Percentiles rank a stretch among this genome's conserved stretches.
phyloP scores from a whole-genome alignment of 2,113 vertebrate species.

The Butastur rufipennis region DNA sequence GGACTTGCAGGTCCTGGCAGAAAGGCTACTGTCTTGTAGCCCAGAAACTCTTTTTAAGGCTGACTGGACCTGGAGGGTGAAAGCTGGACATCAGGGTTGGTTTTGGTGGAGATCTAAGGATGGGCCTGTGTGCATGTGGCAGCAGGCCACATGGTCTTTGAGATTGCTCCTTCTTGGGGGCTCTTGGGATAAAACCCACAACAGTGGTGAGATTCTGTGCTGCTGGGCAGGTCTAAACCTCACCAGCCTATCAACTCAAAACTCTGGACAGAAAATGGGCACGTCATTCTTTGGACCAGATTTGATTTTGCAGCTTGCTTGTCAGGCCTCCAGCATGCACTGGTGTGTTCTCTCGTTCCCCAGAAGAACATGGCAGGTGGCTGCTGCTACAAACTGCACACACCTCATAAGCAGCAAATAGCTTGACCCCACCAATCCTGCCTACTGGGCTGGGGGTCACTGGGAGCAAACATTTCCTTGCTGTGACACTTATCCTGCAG shows the following conservation, averaged over 20 bases:
- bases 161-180: neutral
- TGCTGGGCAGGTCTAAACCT: neutral
- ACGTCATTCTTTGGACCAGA: neutral
- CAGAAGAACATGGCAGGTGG: neutral
- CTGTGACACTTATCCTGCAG: neutral
- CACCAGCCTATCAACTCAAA: neutral
- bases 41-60: neutral
- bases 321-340: neutral
- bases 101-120: neutral
- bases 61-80: neutral
- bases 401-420: neutral
- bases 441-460: neutral
- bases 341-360: neutral
- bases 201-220: neutral
- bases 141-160: neutral
- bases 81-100: neutral
- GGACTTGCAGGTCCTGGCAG: neutral
- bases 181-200: neutral
- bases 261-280: neutral
- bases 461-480: neutral
- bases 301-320: neutral
- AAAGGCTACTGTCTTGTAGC: neutral
- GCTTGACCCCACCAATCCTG: neutral
- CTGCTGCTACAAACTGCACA: neutral
- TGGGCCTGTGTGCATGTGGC: neutral